Percentiles rank a stretch among this genome's conserved stretches.
phyloP scores from a whole-genome alignment of 2,888 invertebrate species.

The Aporophyla lueneburgensis region DNA sequence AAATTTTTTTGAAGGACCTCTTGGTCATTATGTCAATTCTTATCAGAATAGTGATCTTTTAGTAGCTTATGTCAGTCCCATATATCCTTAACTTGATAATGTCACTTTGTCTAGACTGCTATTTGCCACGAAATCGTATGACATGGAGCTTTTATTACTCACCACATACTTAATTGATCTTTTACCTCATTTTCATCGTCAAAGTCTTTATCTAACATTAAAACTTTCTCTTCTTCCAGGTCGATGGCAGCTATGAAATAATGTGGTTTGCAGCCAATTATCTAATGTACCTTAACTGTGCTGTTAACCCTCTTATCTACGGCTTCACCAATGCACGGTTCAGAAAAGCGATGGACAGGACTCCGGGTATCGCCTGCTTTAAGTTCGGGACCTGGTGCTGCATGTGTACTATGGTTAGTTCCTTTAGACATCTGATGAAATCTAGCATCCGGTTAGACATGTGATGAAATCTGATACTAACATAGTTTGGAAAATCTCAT shows the following conservation, averaged over 20 bases:
- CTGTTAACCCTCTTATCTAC: slow-evolving; percentile 94
- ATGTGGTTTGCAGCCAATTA: slow-evolving; percentile 93
- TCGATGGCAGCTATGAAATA: slow-evolving; percentile 89
- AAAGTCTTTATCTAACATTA: neutral
- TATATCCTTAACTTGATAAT: neutral
- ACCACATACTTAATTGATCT: neutral
- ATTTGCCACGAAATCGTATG: neutral
- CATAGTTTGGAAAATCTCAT: neutral
- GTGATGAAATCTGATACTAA: neutral
- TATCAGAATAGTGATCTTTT: no score
- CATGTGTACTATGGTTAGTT: slow-evolving; percentile 77
- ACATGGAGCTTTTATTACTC: neutral
- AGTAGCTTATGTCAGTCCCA: neutral
- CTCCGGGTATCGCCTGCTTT: slow-evolving; percentile 87
- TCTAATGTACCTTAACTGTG: slow-evolving; percentile 93
- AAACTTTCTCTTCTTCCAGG: slow-evolving; percentile 75
- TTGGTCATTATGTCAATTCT: no score
- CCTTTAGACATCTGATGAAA: no score
- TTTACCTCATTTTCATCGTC: neutral
- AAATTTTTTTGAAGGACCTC: no score
- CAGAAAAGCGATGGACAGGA: slow-evolving; percentile 92
- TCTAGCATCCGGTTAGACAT: neutral
- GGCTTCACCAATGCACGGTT: slow-evolving; percentile 94
- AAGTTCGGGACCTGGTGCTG: slow-evolving; percentile 87
- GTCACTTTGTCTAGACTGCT: neutral